Percentiles rank a stretch among this genome's conserved stretches.
These are phyloP conservation scores for Diplogasteroides magnus DNA, from an alignment of 1,140 invertebrate species.

Conservation along the genomic window DNA sequence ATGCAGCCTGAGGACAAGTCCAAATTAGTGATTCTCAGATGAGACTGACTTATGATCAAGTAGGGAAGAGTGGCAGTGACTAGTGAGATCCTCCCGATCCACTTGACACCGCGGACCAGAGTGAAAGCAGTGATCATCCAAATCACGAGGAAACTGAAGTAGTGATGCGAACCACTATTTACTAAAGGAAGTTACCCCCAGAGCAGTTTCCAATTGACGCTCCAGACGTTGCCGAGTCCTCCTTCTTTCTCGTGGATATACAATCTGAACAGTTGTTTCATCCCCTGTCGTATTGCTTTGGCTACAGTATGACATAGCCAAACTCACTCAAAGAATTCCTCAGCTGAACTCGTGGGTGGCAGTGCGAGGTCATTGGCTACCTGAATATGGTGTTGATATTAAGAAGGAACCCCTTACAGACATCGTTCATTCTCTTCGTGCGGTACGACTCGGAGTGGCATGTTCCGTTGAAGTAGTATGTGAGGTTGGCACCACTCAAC, in stretches of 20 bases:
- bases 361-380: not conserved
- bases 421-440: not conserved
- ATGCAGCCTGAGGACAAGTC: slow-evolving; percentile 48
- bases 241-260: not conserved
- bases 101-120: slow-evolving; percentile 19
- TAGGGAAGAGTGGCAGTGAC: slow-evolving; percentile 69
- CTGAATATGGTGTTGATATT: not conserved
- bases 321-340: not conserved
- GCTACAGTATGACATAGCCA: not conserved
- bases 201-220: not conserved
- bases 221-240: not conserved
- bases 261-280: not conserved
- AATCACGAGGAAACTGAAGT: not conserved
- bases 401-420: not conserved
- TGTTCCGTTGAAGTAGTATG: not conserved
- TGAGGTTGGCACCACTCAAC: not conserved
- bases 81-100: slow-evolving; percentile 15
- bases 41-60: slow-evolving; percentile 67
- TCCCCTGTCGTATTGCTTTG: not conserved
- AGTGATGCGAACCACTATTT: not conserved
- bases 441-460: not conserved
- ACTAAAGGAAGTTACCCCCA: not conserved
- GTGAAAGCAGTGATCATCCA: slow-evolving; percentile 20
- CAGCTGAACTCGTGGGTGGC: not conserved
- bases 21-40: not conserved